Conservation (phyloP, 2,888 invertebrate species). For the Ptilodon capucinus region DNA sequence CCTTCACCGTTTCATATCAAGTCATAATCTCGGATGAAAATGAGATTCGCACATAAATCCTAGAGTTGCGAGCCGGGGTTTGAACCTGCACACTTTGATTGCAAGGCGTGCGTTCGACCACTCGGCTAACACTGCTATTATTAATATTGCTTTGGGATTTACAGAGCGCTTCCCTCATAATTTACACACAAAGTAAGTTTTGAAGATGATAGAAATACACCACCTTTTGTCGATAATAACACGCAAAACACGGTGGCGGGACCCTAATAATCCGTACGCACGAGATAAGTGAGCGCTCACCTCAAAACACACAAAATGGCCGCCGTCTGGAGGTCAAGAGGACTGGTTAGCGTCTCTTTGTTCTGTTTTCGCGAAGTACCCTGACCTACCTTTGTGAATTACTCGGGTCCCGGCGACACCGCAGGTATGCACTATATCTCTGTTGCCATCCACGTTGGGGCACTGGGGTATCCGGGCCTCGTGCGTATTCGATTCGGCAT, state of each 20-base stretch:
- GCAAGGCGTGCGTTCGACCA: too few species aligned
- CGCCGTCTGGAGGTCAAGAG: constrained; percentile 59
- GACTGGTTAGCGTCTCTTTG: constrained; percentile 56
- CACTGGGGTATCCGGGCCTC: not conserved
- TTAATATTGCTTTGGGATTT: too few species aligned
- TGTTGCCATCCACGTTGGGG: not conserved
- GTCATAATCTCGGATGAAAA: too few species aligned
- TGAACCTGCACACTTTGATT: too few species aligned
- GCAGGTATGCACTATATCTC: not conserved
- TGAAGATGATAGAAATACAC: too few species aligned
- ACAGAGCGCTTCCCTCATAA: too few species aligned
- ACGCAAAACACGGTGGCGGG: not conserved
- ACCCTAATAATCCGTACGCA: not conserved
- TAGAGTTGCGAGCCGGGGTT: too few species aligned
- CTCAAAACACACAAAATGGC: constrained; percentile 33
- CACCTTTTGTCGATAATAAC: too few species aligned
- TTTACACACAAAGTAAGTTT: too few species aligned
- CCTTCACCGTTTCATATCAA: too few species aligned
- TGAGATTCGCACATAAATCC: too few species aligned
- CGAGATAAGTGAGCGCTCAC: constrained; percentile 1
- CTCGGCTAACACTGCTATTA: too few species aligned
- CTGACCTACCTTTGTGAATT: constrained; percentile 71
- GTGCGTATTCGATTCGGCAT: not conserved
- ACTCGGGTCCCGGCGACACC: constrained; percentile 37
- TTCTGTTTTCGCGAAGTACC: constrained; percentile 53